These are phyloP conservation scores for Pseudachorutes palmiensis DNA, from an alignment of 1,140 invertebrate species.

Conservation along the genomic window DNA sequence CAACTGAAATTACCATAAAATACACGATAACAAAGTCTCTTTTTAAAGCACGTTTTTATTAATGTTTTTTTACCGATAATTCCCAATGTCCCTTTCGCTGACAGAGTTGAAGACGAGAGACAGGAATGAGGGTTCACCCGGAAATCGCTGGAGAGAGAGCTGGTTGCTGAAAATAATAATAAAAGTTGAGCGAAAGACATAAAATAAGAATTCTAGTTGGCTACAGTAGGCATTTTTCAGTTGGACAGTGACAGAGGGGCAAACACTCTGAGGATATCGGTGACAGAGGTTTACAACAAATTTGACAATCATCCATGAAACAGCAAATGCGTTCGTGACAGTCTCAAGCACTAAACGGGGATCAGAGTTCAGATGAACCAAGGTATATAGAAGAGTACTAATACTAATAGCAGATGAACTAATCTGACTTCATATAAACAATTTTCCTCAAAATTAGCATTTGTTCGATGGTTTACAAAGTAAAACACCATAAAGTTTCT, in stretches of 20 bases:
- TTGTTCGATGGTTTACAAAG: no score
- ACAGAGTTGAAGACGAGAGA: constrained; percentile 27
- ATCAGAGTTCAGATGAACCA: not conserved
- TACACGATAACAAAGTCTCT: no score
- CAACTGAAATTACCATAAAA: constrained; percentile 70
- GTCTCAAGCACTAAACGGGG: not conserved
- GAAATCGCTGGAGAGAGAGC: not conserved
- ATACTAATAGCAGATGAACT: not conserved
- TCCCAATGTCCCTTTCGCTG: not conserved
- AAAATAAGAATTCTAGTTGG: no score
- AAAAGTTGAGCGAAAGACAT: not conserved
- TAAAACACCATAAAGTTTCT: no score
- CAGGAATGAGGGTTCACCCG: not conserved
- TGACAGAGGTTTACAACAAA: no score
- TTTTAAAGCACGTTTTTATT: no score
- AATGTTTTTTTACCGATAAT: not conserved
- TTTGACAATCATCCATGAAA: no score
- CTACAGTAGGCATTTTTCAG: no score
- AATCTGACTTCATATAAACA: not conserved
- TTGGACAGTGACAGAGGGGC: no score
- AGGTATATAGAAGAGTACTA: not conserved
- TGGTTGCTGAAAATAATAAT: not conserved
- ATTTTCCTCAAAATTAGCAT: no score
- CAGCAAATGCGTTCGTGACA: no score
- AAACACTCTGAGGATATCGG: no score